Evolutionary conservation across 2,888 invertebrate genomes (phyloP).

Genomic region (Stomorhina lunata): DNA sequence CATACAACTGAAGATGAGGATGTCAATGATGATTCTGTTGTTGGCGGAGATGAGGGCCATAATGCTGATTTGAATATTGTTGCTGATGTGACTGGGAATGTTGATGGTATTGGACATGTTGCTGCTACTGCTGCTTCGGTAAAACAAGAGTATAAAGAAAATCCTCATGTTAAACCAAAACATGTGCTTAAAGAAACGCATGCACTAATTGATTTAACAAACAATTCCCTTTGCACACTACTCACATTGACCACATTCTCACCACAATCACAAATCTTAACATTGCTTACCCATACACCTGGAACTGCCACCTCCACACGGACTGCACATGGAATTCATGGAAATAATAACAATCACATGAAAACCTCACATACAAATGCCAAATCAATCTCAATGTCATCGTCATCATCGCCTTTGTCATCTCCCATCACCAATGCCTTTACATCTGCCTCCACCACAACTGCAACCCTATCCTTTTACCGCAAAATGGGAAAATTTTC

Average conservation of each 20-base stretch:
- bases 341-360: constrained; percentile 35
- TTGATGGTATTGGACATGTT: constrained; percentile 47
- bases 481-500: constrained; percentile 78
- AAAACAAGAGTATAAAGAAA: constrained; percentile 60
- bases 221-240: constrained; percentile 77
- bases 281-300: constrained; percentile 72
- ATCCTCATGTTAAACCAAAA: constrained; percentile 61
- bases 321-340: constrained; percentile 35
- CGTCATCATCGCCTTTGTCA: constrained; percentile 48
- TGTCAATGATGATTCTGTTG: background rate
- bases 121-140: constrained; percentile 24
- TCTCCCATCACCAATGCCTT: too few species aligned
- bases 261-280: constrained; percentile 77
- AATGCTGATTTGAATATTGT: constrained; percentile 12
- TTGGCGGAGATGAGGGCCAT: background rate
- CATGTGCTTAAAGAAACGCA: constrained; percentile 76
- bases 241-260: constrained; percentile 76
- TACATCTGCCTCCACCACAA: too few species aligned
- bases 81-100: constrained; percentile 34
- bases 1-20: background rate
- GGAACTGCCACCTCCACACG: too few species aligned
- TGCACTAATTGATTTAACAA: constrained; percentile 76
- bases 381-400: constrained; percentile 46
- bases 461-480: constrained; percentile 69
- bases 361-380: constrained; percentile 56